A percentile compares a stretch with the other conserved stretches of the same genome.
Conservation (phyloP, 2,888 invertebrate genomes). For the Cotesia congregata region DNA sequence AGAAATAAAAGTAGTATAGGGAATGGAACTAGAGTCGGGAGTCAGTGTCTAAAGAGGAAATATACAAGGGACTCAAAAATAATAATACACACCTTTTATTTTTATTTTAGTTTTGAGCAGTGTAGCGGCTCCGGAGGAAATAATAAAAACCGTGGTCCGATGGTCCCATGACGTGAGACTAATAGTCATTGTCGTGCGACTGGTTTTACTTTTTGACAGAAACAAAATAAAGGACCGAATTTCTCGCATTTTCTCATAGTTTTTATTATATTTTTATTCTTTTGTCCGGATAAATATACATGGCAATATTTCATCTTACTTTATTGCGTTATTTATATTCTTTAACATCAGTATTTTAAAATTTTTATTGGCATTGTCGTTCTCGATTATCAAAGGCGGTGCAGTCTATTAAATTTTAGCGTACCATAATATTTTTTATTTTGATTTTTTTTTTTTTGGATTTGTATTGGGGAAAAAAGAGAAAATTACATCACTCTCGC, state of each 20-base stretch:
- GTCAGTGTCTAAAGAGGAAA: not conserved
- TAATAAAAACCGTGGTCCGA: conserved; percentile 6
- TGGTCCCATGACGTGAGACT: conserved; percentile 44
- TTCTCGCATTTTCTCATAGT: conserved; percentile 38
- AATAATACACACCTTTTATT: conserved; percentile 4
- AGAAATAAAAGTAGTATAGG: conserved; percentile 21
- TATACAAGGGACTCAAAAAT: not conserved
- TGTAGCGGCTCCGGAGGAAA: conserved; percentile 3
- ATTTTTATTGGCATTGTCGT: not conserved
- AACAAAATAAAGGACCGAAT: conserved; percentile 28
- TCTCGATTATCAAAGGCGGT: conserved; percentile 14
- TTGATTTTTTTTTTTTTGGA: too few relatives aligned
- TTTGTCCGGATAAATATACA: conserved; percentile 1
- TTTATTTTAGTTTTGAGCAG: conserved; percentile 8
- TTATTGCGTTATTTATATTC: not conserved
- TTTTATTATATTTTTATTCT: conserved; percentile 12
- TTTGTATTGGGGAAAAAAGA: conserved; percentile 7
- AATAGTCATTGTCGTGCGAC: conserved; percentile 44
- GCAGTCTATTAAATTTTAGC: conserved; percentile 1
- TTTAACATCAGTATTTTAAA: not conserved
- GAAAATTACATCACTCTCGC: not conserved
- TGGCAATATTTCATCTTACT: not conserved
- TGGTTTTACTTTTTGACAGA: conserved; percentile 31
- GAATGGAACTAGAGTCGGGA: conserved; percentile 11
- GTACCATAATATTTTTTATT: not conserved